phyloP scores from a whole-genome alignment of 2,888 invertebrate genomes.

The Eupithecia subfuscata region DNA sequence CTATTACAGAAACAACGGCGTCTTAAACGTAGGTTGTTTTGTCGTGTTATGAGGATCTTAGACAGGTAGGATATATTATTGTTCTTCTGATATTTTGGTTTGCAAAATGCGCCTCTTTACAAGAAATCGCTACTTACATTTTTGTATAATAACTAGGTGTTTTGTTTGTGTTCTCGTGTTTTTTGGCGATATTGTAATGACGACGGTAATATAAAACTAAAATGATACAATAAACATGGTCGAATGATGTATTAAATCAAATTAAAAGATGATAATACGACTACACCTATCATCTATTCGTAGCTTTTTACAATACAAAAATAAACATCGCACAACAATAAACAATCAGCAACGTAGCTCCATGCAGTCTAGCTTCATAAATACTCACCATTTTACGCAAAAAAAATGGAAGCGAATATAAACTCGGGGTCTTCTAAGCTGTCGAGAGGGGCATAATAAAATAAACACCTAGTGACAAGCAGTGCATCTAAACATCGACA shows the following conservation, averaged over 20 bases:
- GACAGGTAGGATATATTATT: background rate
- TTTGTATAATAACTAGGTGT: background rate
- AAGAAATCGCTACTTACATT: background rate
- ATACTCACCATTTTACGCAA: slow-evolving; percentile 63
- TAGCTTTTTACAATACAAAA: slow-evolving; percentile 48
- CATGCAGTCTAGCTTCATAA: slow-evolving; percentile 72
- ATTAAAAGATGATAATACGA: slow-evolving; percentile 16
- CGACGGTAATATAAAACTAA: background rate
- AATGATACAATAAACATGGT: background rate
- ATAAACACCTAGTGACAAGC: slow-evolving; percentile 81
- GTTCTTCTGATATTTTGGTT: background rate
- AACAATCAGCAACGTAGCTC: slow-evolving; percentile 60
- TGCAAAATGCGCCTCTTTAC: background rate
- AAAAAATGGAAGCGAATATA: slow-evolving; percentile 45
- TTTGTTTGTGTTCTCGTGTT: background rate
- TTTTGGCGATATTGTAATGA: background rate
- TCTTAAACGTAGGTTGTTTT: background rate
- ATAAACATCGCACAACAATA: slow-evolving; percentile 51
- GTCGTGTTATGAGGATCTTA: background rate
- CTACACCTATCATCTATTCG: slow-evolving; percentile 15
- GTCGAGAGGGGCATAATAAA: slow-evolving; percentile 33
- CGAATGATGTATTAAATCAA: slow-evolving; percentile 3
- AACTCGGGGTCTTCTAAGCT: slow-evolving; percentile 27
- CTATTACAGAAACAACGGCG: background rate
- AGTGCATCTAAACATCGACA: slow-evolving; percentile 83